Evolutionary conservation across 2,888 invertebrate genomes (phyloP), one percentile per base, ranked within the genome.

Genomic region (Steinernema scapterisci): DNA sequence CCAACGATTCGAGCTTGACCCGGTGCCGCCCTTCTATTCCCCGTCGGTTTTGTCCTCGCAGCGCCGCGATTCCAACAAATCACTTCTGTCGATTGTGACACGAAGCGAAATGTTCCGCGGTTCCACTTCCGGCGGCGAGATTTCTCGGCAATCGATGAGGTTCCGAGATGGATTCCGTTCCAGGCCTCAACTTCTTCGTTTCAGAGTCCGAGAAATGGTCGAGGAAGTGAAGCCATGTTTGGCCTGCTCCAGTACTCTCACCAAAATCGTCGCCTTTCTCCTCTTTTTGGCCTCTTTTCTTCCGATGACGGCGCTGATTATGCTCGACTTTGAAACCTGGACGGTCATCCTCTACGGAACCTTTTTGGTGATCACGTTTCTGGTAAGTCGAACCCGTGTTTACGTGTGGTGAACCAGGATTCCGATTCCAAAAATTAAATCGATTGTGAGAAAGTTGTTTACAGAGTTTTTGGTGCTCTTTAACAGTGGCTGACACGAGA

Each of bases 1-100:
- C 54, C 25, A 27, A 54, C 54, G 23, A 27, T 25, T 63, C 63
- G 27, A 6, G 27, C 31, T 31, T 7, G 31, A n/a, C n/a, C 63
- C 63, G 63, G 7, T 16, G 48, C 48, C 31, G 31, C 63, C 63
- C 27, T 16, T 16, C 27, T 63, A 27, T 16, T 48, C 16, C n/a
- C 45, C 7, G 21, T 54, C 51, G 51, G 7, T 54, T 54, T 25
- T 54, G 54, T 48, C 45, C 45, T 44, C 45, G 38, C 38, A 9
- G 38, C 38, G 9, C 3, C 38, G 38, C 38, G 38, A 38, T 13
- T 19, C 25, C 27, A n/a, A n/a, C 27, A 63, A 63, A 63, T 27
- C 63, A 38, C 63, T 63, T 63, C 63, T 63, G 63, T 63, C 63
- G 63, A 63, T 1, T 63, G 63, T 63, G 63, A 31, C 63, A 63